phyloP scores from a whole-genome alignment of 1,140 invertebrate species.

The Lordiphosa stackelbergi region DNA sequence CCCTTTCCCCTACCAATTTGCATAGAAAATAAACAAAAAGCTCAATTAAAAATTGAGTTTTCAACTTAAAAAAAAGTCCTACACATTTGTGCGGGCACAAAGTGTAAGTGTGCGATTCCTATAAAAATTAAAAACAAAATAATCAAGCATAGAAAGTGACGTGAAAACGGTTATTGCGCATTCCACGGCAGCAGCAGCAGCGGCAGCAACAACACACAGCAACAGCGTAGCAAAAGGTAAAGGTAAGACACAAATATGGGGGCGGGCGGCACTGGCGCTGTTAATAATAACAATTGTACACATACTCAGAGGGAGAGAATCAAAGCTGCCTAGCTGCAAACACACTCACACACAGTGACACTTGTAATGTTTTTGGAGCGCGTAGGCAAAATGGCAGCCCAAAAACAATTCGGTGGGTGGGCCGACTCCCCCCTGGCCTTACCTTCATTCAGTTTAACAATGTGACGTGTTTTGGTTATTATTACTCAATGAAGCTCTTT shows the following conservation, averaged over 20 bases:
- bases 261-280: slow-evolving; percentile 27
- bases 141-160: slow-evolving; percentile 41
- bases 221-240: slow-evolving; percentile 46
- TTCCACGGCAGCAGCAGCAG: slow-evolving; percentile 46
- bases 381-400: slow-evolving; percentile 64
- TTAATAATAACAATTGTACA: slow-evolving; percentile 73
- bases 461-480: slow-evolving; percentile 28
- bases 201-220: slow-evolving; percentile 23
- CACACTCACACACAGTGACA: slow-evolving; percentile 18
- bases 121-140: slow-evolving; percentile 17
- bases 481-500: slow-evolving; percentile 38
- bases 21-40: slow-evolving; percentile 13
- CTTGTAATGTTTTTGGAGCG: slow-evolving; percentile 45
- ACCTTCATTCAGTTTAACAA: neutral
- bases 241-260: slow-evolving; percentile 51
- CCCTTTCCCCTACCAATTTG: slow-evolving; percentile 31
- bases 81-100: slow-evolving; percentile 62
- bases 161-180: slow-evolving; percentile 56
- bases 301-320: slow-evolving; percentile 1
- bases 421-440: slow-evolving; percentile 4
- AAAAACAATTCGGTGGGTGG: slow-evolving; percentile 41
- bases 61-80: slow-evolving; percentile 38
- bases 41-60: slow-evolving; percentile 37
- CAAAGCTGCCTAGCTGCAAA: neutral
- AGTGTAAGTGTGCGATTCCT: slow-evolving; percentile 30